phyloP scores from a whole-genome alignment of 2,888 invertebrate species.

The Pteria penguin region DNA sequence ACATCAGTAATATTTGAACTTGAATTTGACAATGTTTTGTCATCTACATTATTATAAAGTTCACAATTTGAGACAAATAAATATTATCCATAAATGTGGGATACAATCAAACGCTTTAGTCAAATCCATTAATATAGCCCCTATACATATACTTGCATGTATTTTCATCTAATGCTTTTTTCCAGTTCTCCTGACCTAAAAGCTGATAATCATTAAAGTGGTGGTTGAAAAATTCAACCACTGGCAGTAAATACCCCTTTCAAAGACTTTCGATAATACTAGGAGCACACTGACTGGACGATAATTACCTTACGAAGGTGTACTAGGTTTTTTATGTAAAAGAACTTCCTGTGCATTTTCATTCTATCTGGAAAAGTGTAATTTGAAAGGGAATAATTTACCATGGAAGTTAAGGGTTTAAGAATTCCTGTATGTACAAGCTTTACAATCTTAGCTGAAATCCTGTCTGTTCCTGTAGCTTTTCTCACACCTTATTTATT shows the following conservation, averaged over 20 bases:
- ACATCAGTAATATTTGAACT: too few relatives aligned
- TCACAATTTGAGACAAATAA: too few relatives aligned
- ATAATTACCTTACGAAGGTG: background rate
- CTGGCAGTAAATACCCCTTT: background rate
- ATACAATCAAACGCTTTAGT: background rate
- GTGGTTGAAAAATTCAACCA: background rate
- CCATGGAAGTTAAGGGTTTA: background rate
- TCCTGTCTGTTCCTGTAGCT: background rate
- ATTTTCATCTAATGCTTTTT: background rate
- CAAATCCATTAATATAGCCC: background rate
- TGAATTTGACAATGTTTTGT: too few relatives aligned
- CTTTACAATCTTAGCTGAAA: background rate
- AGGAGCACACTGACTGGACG: background rate
- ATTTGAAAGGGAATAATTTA: background rate
- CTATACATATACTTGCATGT: background rate
- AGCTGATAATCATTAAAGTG: background rate
- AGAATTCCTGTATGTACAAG: background rate
- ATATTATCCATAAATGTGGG: too few relatives aligned
- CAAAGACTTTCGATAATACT: background rate
- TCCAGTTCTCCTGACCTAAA: background rate
- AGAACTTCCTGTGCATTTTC: background rate
- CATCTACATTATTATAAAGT: too few relatives aligned
- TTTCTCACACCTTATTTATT: background rate
- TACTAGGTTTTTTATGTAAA: background rate
- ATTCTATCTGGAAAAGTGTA: background rate